These are phyloP conservation scores for Pardosa pseudoannulata DNA, from an alignment of 2,888 invertebrate genomes.

Conservation along the genomic window DNA sequence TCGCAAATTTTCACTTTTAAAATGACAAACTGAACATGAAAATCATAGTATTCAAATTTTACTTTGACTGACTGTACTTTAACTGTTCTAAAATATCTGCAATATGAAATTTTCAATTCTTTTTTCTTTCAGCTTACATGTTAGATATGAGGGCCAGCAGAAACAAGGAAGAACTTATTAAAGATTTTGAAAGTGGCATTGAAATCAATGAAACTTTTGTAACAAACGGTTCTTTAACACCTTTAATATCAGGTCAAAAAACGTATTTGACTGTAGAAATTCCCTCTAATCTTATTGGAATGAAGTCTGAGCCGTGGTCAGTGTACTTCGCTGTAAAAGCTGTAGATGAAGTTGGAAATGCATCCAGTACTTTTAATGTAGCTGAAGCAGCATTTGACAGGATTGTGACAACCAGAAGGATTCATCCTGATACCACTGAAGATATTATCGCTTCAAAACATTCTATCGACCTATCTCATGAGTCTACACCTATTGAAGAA, in stretches of 20 bases:
- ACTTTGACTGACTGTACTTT: no score
- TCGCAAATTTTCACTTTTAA: no score
- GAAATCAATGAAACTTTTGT: slow-evolving; percentile 27
- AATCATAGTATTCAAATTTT: no score
- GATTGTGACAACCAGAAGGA: not conserved
- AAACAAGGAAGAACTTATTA: slow-evolving; percentile 34
- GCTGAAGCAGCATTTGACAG: slow-evolving; percentile 43
- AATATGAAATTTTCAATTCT: no score
- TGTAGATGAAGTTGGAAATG: slow-evolving; percentile 33
- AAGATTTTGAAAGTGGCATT: slow-evolving; percentile 32
- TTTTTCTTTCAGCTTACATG: not conserved
- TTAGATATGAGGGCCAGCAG: slow-evolving; percentile 32
- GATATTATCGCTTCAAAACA: not conserved
- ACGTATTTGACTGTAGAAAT: slow-evolving; percentile 25
- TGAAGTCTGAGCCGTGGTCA: slow-evolving; percentile 7
- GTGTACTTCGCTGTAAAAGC: slow-evolving; percentile 53
- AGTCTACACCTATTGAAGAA: not conserved
- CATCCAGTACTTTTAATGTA: slow-evolving; percentile 37
- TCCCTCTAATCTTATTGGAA: slow-evolving; percentile 15
- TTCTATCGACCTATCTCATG: not conserved
- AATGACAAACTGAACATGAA: no score
- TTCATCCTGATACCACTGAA: no score
- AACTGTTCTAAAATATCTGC: no score
- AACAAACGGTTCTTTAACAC: slow-evolving; percentile 26
- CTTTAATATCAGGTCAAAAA: slow-evolving; percentile 40